Conservation (phyloP, 2,113 vertebrate species). For the Scortum barcoo region DNA sequence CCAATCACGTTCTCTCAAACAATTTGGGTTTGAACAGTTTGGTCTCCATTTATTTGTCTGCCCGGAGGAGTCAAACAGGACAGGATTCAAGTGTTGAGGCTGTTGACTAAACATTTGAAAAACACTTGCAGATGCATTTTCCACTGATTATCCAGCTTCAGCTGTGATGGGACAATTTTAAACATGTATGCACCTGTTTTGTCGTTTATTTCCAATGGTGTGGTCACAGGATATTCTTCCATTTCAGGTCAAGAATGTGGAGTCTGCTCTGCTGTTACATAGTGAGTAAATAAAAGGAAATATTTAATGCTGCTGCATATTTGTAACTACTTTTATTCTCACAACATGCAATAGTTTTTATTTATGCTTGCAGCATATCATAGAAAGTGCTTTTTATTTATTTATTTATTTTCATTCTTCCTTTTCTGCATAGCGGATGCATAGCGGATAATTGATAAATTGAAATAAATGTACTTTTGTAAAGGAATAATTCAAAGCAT, state of each 20-base stretch:
- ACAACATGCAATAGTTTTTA: not conserved
- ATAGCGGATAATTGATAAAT: too few relatives aligned
- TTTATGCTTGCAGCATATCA: not conserved
- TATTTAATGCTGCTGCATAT: too few relatives aligned
- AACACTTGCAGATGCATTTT: constrained; percentile 18
- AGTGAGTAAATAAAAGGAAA: not conserved
- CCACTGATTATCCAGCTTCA: not conserved
- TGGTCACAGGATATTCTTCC: not conserved
- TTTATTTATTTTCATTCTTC: not conserved
- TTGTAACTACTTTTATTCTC: not conserved
- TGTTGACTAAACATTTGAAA: not conserved
- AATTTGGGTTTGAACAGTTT: not conserved
- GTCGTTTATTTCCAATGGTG: not conserved
- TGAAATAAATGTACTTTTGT: too few relatives aligned
- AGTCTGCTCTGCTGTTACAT: constrained; percentile 8
- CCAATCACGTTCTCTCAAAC: not conserved
- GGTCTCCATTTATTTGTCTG: not conserved
- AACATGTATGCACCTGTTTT: constrained; percentile 7
- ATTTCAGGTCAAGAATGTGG: not conserved
- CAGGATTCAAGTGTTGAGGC: not conserved
- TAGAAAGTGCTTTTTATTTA: not conserved
- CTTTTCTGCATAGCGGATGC: not conserved
- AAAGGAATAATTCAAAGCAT: not conserved
- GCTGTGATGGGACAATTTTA: not conserved
- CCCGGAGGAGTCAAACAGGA: not conserved